Conservation (phyloP, 2,888 invertebrate species). For the Hirtodrosophila alboralis region DNA sequence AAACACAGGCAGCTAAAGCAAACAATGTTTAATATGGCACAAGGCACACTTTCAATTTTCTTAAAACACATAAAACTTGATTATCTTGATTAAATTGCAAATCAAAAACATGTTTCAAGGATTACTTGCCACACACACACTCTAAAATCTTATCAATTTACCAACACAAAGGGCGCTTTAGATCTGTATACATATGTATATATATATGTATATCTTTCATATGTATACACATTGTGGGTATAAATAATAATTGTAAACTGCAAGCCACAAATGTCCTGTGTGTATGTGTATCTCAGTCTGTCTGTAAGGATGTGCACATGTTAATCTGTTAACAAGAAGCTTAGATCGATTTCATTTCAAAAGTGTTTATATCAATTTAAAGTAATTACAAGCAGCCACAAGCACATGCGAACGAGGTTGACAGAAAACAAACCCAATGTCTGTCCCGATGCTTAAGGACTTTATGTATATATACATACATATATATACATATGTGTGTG, state of each 20-base stretch:
- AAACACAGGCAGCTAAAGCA: slow-evolving; percentile 38
- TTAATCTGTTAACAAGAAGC: slow-evolving; percentile 80
- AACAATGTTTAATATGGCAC: slow-evolving; percentile 69
- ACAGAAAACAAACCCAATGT: slow-evolving; percentile 38
- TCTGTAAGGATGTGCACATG: slow-evolving; percentile 43
- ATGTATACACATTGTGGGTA: slow-evolving; percentile 57
- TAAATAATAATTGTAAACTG: slow-evolving; percentile 77
- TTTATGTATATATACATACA: not conserved
- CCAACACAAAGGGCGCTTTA: slow-evolving; percentile 31
- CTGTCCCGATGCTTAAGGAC: too few species aligned
- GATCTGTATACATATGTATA: slow-evolving; percentile 39
- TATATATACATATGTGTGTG: slow-evolving; percentile 3
- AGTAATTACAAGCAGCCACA: slow-evolving; percentile 79
- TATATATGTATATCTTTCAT: slow-evolving; percentile 8
- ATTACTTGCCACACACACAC: slow-evolving; percentile 59
- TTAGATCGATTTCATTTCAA: slow-evolving; percentile 79
- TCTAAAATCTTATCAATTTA: slow-evolving; percentile 67
- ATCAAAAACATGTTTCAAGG: slow-evolving; percentile 81
- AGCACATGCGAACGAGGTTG: slow-evolving; percentile 56
- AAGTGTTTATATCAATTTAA: slow-evolving; percentile 81
- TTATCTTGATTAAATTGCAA: slow-evolving; percentile 81
- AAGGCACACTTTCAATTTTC: slow-evolving; percentile 79
- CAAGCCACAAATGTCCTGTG: slow-evolving; percentile 34
- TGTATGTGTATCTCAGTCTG: slow-evolving; percentile 8
- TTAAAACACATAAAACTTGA: slow-evolving; percentile 79